Evolutionary conservation across 53 echinoderm and acorn worm genomes (phyloP).

Genomic region (Luidia sarsii): DNA sequence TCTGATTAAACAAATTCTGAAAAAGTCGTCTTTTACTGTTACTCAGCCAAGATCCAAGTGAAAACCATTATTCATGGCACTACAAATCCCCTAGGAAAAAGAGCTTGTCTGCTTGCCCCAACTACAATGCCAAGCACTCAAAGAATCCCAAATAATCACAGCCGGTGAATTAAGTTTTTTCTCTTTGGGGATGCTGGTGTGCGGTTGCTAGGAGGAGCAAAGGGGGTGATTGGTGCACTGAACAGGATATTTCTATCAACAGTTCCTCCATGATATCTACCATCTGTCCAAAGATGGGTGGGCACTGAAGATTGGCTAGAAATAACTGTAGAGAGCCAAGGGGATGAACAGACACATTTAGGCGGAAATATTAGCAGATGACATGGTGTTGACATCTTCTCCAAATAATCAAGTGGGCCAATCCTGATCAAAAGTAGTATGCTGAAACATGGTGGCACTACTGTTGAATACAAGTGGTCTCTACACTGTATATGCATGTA

Average conservation of each 20-base stretch:
- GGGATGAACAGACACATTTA: constrained; percentile 25
- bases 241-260: constrained; percentile 4
- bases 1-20: constrained; percentile 2
- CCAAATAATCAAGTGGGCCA: background rate
- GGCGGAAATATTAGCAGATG: constrained; percentile 6
- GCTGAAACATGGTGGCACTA: too few relatives aligned
- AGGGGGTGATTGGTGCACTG: background rate
- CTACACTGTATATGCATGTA: too few relatives aligned
- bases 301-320: constrained; percentile 4
- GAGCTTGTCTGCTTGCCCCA: background rate
- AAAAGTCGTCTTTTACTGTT: background rate
- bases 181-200: background rate
- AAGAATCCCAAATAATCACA: constrained; percentile 25
- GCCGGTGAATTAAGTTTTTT: background rate
- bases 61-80: background rate
- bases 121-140: constrained; percentile 15
- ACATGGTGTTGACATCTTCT: constrained; percentile 17
- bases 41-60: background rate
- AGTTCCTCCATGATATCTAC: constrained; percentile 9
- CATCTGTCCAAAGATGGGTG: constrained; percentile 36
- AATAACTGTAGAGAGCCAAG: background rate
- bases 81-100: background rate
- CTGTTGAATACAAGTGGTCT: too few relatives aligned
- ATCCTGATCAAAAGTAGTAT: too few relatives aligned
- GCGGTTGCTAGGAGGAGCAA: too few relatives aligned